Evolutionary conservation across 2,797 vertebrate genomes (phyloP).

Genomic region (Odontamblyopus rebecca): DNA sequence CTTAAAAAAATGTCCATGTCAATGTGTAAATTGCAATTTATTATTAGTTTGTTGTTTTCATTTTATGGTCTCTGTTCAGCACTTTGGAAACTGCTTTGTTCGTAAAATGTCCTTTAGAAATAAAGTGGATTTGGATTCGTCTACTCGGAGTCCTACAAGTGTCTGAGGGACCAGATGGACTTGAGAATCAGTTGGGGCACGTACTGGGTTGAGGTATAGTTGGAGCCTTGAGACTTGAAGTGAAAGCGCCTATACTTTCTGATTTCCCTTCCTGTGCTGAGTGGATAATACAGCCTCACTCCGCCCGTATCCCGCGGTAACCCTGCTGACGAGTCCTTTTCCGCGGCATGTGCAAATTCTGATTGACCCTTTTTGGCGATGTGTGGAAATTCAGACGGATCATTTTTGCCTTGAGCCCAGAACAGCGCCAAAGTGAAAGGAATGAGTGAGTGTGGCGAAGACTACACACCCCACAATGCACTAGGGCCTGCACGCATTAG

Average conservation of each 20-base stretch:
- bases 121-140: too few relatives aligned
- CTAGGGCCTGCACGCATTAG: neutral
- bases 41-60: too few relatives aligned
- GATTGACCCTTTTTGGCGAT: neutral
- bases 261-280: neutral
- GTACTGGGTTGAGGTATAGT: too few relatives aligned
- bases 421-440: neutral
- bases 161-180: too few relatives aligned
- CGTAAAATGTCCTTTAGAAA: too few relatives aligned
- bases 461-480: neutral
- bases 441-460: neutral
- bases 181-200: too few relatives aligned
- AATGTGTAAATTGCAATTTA: too few relatives aligned
- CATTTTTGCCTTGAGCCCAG: neutral
- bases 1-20: too few relatives aligned
- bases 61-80: too few relatives aligned
- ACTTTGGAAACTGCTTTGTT: too few relatives aligned
- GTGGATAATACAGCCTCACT: neutral
- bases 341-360: neutral
- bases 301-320: neutral
- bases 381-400: neutral
- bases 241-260: neutral
- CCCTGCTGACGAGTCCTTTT: neutral
- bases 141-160: too few relatives aligned
- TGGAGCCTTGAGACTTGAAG: too few relatives aligned